phyloP scores from a whole-genome alignment of 1,140 invertebrate genomes.

The Pogonognathellus flavescens region DNA sequence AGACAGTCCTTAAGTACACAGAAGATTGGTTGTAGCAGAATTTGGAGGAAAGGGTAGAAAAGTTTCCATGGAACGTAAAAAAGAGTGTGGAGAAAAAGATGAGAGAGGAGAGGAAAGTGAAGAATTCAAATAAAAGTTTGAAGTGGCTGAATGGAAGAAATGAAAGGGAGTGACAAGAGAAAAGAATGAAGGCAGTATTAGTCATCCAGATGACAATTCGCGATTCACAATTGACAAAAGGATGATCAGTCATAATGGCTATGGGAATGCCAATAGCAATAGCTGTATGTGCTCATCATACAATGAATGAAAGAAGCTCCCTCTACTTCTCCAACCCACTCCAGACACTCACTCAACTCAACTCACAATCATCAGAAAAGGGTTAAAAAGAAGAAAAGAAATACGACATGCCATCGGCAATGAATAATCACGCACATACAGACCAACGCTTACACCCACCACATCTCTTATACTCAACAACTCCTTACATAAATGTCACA shows the following conservation, averaged over 20 bases:
- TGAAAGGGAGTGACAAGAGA: constrained; percentile 43
- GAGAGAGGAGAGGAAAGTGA: background rate
- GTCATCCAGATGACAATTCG: constrained; percentile 46
- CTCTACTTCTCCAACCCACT: constrained; percentile 3
- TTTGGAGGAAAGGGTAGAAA: constrained; percentile 14
- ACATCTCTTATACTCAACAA: background rate
- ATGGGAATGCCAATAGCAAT: constrained; percentile 46
- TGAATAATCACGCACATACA: background rate
- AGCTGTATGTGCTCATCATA: constrained; percentile 26
- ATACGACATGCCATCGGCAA: background rate
- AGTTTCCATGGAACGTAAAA: background rate
- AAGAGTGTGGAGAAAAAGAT: background rate
- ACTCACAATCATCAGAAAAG: constrained; percentile 39
- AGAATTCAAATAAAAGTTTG: constrained; percentile 46
- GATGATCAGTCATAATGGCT: constrained; percentile 48
- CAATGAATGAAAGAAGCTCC: constrained; percentile 41
- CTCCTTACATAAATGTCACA: no score
- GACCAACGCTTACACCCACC: background rate
- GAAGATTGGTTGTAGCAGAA: background rate
- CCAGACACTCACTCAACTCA: constrained; percentile 11
- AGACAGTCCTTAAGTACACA: background rate
- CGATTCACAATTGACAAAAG: constrained; percentile 50
- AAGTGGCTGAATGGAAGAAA: constrained; percentile 42
- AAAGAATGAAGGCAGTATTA: constrained; percentile 49
- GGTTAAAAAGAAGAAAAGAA: constrained; percentile 44